Percentiles rank a stretch among this genome's conserved stretches.
Evolutionary conservation across 64 coral and sea anemone species (phyloP).

Genomic region (Porites australiensis): DNA sequence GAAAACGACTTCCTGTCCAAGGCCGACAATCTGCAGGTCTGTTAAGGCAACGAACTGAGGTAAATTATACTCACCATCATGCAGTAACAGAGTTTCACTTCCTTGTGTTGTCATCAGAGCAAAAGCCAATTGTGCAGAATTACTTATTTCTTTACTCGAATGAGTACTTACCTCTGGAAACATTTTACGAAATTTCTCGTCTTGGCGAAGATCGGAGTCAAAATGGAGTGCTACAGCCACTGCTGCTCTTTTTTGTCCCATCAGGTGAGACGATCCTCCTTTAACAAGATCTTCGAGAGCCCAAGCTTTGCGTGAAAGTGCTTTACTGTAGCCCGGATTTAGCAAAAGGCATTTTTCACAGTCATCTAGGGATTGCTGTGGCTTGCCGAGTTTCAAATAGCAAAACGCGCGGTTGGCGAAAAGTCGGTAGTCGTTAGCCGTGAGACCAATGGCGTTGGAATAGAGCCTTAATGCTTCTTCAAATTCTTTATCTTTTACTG

Average conservation of each 20-base stretch:
- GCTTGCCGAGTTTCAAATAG: slow-evolving; percentile 59
- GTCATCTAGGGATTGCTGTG: slow-evolving; percentile 66
- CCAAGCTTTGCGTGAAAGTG: slow-evolving; percentile 75
- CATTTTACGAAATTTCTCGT: not conserved
- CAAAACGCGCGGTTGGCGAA: slow-evolving; percentile 75
- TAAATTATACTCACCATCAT: slow-evolving; percentile 64
- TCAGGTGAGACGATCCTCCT: not conserved
- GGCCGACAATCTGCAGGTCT: slow-evolving; percentile 38
- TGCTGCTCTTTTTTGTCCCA: slow-evolving; percentile 15
- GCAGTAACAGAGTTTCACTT: slow-evolving; percentile 50
- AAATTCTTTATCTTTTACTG: slow-evolving; percentile 35
- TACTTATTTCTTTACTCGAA: not conserved
- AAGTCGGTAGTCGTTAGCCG: slow-evolving; percentile 48
- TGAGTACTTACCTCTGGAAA: not conserved
- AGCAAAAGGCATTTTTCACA: slow-evolving; percentile 78
- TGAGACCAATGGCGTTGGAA: slow-evolving; percentile 52
- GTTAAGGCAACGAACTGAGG: not conserved
- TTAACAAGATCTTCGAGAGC: slow-evolving; percentile 46
- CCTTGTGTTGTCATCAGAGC: not conserved
- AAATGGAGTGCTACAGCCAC: slow-evolving; percentile 45
- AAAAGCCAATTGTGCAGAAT: not conserved
- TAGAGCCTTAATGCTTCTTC: slow-evolving; percentile 54
- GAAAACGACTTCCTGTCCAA: slow-evolving; percentile 24
- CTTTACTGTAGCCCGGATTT: slow-evolving; percentile 45
- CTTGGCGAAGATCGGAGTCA: not conserved